Evolutionary conservation across 2,113 vertebrate genomes (phyloP).

Genomic region (Tachuris rubrigastra): DNA sequence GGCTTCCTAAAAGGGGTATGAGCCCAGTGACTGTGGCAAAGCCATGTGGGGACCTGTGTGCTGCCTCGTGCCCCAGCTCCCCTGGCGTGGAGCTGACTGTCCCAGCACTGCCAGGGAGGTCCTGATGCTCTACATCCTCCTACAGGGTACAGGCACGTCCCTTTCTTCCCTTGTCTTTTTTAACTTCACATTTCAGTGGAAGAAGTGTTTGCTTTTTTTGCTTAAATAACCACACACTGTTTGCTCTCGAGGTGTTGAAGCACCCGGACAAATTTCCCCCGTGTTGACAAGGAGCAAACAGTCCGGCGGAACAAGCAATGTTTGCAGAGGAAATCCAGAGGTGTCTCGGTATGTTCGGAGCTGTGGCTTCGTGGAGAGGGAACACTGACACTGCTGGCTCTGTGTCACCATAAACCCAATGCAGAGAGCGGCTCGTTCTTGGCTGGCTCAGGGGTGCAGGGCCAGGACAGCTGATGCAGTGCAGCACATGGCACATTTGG

Average conservation of each 20-base stretch:
- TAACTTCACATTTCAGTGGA: not conserved
- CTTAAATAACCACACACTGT: not conserved
- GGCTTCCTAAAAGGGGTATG: not conserved
- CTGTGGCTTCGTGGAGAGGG: not conserved
- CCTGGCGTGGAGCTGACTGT: fast-evolving
- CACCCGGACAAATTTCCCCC: not conserved
- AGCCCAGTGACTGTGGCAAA: fast-evolving
- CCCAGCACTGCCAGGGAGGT: not conserved
- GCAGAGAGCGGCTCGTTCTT: not conserved
- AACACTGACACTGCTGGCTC: fast-evolving
- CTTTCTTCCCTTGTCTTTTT: not conserved
- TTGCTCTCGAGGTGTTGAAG: conserved; percentile 8
- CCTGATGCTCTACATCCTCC: not conserved
- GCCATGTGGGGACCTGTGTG: fast-evolving
- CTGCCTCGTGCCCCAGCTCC: not conserved
- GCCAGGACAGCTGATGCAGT: fast-evolving
- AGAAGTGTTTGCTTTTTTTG: not conserved
- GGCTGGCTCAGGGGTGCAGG: fast-evolving
- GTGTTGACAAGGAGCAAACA: conserved; percentile 35
- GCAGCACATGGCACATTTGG: not conserved
- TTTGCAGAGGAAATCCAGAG: conserved; percentile 5
- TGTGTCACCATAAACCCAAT: not conserved
- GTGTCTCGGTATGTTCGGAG: not conserved
- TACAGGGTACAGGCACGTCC: fast-evolving
- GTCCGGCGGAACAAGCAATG: not conserved